Evolutionary conservation across 1,140 invertebrate species (phyloP).

Genomic region (Ganaspis sp.): DNA sequence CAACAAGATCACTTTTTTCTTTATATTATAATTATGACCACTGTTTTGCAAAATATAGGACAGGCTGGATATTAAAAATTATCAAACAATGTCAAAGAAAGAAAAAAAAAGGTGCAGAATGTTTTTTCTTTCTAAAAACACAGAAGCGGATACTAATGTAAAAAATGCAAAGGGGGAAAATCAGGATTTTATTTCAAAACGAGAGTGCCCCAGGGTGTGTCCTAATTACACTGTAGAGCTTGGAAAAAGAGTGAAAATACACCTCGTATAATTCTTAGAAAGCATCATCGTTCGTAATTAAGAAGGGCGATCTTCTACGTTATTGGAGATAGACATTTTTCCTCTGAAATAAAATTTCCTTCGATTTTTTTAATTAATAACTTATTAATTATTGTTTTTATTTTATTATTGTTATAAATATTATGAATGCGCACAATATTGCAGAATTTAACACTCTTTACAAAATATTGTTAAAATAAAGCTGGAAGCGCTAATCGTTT

Average conservation of each 20-base stretch:
- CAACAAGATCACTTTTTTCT: no score
- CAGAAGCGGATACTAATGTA: background rate
- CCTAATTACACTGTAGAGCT: slow-evolving; percentile 56
- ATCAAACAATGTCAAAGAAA: background rate
- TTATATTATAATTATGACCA: no score
- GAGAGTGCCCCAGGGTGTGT: slow-evolving; percentile 43
- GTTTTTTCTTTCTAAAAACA: background rate
- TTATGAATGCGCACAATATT: no score
- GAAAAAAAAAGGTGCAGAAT: no score
- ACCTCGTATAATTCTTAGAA: slow-evolving; percentile 45
- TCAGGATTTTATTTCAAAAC: slow-evolving; percentile 31
- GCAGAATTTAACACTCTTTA: no score
- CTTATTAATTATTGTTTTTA: no score
- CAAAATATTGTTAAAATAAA: no score
- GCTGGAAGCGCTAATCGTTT: no score
- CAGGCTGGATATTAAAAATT: background rate
- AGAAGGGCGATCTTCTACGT: background rate
- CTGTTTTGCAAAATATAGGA: background rate
- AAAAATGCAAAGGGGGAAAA: background rate
- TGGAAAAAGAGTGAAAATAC: slow-evolving; percentile 44
- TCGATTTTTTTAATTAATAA: background rate
- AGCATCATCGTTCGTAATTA: slow-evolving; percentile 29
- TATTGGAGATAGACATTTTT: background rate
- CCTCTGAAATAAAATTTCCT: background rate
- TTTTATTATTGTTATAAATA: no score